Evolutionary conservation across 2,797 vertebrate species (phyloP).

Genomic region (Melanotaenia nigrans): DNA sequence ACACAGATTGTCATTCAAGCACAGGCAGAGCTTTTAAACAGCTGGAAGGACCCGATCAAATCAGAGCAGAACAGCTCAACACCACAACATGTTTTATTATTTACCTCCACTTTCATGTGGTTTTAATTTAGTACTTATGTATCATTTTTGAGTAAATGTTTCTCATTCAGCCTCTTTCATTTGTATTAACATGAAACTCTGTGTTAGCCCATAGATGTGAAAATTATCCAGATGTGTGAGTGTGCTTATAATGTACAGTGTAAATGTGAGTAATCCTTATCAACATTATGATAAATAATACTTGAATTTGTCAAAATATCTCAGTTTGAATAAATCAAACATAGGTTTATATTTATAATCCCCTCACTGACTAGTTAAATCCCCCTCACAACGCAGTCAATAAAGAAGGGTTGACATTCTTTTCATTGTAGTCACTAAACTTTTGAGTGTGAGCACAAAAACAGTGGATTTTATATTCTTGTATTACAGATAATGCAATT

Average conservation of each 20-base stretch:
- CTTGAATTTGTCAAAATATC: not conserved
- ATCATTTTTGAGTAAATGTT: not conserved
- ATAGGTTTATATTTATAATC: not conserved
- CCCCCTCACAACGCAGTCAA: not conserved
- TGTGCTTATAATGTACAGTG: not conserved
- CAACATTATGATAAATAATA: not conserved
- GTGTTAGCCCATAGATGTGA: not conserved
- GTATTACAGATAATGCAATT: not conserved
- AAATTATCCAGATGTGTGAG: not conserved
- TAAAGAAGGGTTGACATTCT: too few relatives aligned
- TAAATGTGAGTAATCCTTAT: not conserved
- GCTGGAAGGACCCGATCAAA: conserved; percentile 52
- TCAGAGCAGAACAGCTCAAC: conserved; percentile 11
- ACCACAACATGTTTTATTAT: too few relatives aligned
- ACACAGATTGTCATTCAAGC: conserved; percentile 66
- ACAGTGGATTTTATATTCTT: not conserved
- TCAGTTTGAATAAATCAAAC: not conserved
- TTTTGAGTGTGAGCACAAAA: not conserved
- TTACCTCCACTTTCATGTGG: not conserved
- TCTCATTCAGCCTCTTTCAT: accelerated
- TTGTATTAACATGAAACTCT: not conserved
- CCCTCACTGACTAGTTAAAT: not conserved
- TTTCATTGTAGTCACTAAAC: not conserved
- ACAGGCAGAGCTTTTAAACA: conserved; percentile 57
- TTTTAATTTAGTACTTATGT: not conserved